Conservation (phyloP, 2,888 invertebrate species). For the Empis livida region DNA sequence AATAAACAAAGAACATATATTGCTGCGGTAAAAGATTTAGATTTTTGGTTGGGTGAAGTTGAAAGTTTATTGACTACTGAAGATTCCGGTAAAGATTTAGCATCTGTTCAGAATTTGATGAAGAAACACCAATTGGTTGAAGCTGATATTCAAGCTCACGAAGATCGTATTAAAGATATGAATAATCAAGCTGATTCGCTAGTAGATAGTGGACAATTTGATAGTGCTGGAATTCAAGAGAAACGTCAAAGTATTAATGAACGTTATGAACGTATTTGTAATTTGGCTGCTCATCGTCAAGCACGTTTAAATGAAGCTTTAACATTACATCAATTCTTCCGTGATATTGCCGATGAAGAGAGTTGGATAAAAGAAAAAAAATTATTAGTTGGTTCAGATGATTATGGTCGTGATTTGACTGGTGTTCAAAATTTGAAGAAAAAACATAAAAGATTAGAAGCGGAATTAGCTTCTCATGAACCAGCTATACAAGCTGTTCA, state of each 20-base stretch:
- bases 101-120: constrained; percentile 96
- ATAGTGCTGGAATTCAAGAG: constrained; percentile 89
- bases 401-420: constrained; percentile 94
- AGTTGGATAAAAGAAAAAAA: constrained; percentile 99
- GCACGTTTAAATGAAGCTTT: constrained; percentile 90
- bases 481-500: constrained; percentile 91
- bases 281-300: constrained; percentile 83
- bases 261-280: constrained; percentile 87
- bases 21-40: constrained; percentile 97
- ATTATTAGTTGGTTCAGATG: constrained; percentile 90
- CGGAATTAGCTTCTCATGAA: constrained; percentile 93
- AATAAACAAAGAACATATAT: constrained; percentile 99
- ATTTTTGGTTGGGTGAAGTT: constrained; percentile 99
- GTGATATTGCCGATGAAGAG: constrained; percentile 98
- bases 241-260: constrained; percentile 93
- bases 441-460: constrained; percentile 98
- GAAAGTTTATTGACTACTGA: constrained; percentile 90
- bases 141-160: constrained; percentile 94
- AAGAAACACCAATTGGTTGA: constrained; percentile 97
- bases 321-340: constrained; percentile 97
- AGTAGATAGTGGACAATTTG: constrained; percentile 94
- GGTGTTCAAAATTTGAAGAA: constrained; percentile 97
- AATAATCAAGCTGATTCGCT: constrained; percentile 92
- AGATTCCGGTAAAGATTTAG: constrained; percentile 95
- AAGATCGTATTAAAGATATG: constrained; percentile 88